Evolutionary conservation across 1,140 invertebrate species (phyloP).

Genomic region (Carposina sasakii): DNA sequence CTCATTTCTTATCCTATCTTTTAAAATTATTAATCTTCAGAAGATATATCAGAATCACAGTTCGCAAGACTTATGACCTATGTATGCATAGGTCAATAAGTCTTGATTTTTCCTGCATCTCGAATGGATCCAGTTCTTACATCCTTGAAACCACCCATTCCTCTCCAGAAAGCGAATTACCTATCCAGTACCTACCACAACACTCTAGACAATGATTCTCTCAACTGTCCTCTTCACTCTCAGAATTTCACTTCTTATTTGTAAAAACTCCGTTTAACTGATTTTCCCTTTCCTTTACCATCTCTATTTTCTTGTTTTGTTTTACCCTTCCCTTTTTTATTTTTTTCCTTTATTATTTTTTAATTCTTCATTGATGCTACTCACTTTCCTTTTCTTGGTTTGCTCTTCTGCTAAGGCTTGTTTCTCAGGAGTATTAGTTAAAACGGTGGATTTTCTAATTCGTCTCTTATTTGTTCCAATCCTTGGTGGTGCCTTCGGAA

Average conservation of each 20-base stretch:
- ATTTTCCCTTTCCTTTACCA: neutral
- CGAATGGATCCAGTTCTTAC: neutral
- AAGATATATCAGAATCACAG: neutral
- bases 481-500: constrained; percentile 5
- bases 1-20: neutral
- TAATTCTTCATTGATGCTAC: too few species aligned
- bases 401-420: constrained; percentile 6
- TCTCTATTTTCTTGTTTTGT: neutral
- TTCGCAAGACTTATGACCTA: neutral
- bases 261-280: neutral
- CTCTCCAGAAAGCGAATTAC: neutral
- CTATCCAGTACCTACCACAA: neutral
- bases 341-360: neutral
- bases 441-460: neutral
- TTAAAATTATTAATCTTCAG: neutral
- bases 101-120: neutral
- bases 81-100: neutral
- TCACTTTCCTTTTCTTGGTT: constrained; percentile 1
- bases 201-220: neutral
- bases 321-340: constrained; percentile 5
- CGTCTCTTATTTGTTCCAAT: neutral
- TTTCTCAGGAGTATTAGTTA: constrained; percentile 5
- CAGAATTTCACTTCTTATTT: neutral
- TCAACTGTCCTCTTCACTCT: neutral
- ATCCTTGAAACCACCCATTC: neutral